phyloP scores from a whole-genome alignment of 1,140 invertebrate genomes.

The Aphelenchoides avenae region DNA sequence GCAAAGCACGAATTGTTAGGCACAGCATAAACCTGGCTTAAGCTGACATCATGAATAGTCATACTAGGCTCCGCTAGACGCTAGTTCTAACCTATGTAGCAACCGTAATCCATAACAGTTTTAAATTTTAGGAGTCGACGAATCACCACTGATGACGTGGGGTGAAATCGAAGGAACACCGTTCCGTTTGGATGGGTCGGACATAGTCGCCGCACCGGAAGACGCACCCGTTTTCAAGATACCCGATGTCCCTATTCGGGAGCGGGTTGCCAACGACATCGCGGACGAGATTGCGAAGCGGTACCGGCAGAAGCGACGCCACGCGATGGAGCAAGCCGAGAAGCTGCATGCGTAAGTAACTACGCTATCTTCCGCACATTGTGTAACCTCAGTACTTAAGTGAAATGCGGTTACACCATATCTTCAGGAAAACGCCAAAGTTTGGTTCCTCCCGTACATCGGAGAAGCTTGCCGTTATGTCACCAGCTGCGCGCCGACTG shows the following conservation, averaged over 20 bases:
- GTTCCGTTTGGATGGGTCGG: slow-evolving; percentile 67
- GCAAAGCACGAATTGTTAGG: too few relatives aligned
- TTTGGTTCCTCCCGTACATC: slow-evolving; percentile 43
- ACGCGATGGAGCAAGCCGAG: slow-evolving; percentile 60
- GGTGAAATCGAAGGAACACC: slow-evolving; percentile 96
- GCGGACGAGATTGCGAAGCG: slow-evolving; percentile 82
- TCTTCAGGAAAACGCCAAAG: slow-evolving; percentile 51
- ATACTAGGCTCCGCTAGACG: too few relatives aligned
- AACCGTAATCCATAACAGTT: too few relatives aligned
- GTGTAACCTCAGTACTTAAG: too few relatives aligned
- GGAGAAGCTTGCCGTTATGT: slow-evolving; percentile 81
- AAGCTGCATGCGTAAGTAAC: slow-evolving; percentile 38
- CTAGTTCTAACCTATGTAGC: too few relatives aligned
- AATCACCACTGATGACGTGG: slow-evolving; percentile 96
- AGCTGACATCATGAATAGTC: too few relatives aligned
- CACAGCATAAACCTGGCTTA: too few relatives aligned
- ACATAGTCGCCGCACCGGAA: slow-evolving; percentile 58
- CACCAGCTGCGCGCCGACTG: slow-evolving; percentile 81
- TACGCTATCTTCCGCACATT: too few relatives aligned
- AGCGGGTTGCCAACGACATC: slow-evolving; percentile 78
- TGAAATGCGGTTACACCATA: too few relatives aligned
- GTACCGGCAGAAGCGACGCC: slow-evolving; percentile 70
- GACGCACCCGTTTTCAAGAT: slow-evolving; percentile 68
- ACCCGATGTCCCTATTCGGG: slow-evolving; percentile 72
- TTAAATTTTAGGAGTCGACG: slow-evolving; percentile 64